Evolutionary conservation across 2,888 invertebrate species (phyloP).

Genomic region (Leucophora obtusa): DNA sequence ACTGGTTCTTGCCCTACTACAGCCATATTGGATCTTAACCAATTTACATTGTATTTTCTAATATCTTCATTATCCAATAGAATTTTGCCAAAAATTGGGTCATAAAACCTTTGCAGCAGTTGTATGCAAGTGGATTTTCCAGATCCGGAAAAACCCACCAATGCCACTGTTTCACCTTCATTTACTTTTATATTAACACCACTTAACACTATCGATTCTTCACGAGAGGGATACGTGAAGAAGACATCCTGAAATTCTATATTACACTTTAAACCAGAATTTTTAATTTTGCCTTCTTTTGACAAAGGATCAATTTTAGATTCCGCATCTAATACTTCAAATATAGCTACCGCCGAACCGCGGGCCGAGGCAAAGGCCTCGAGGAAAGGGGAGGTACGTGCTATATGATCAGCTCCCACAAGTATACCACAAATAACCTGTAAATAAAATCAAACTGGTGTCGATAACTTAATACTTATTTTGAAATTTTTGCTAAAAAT

Average conservation of each 20-base stretch:
- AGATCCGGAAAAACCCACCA: slow-evolving; percentile 88
- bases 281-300: slow-evolving; percentile 82
- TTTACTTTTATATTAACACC: slow-evolving; percentile 83
- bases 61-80: slow-evolving; percentile 83
- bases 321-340: slow-evolving; percentile 85
- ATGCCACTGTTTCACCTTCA: slow-evolving; percentile 84
- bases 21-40: slow-evolving; percentile 88
- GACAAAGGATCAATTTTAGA: slow-evolving; percentile 87
- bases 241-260: slow-evolving; percentile 85
- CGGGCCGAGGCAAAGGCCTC: slow-evolving; percentile 86
- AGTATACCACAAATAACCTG: slow-evolving; percentile 86
- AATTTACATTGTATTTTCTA: slow-evolving; percentile 83
- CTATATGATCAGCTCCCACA: slow-evolving; percentile 88
- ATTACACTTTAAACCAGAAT: slow-evolving; percentile 81
- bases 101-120: slow-evolving; percentile 87
- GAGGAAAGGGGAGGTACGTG: slow-evolving; percentile 87
- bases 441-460: not conserved
- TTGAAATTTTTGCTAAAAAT: not conserved
- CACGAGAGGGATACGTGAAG: slow-evolving; percentile 89
- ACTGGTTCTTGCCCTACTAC: slow-evolving; percentile 94
- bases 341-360: slow-evolving; percentile 87
- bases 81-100: slow-evolving; percentile 82
- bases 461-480: not conserved
- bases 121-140: slow-evolving; percentile 92
- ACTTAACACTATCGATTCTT: slow-evolving; percentile 85